Evolutionary conservation across 2,113 vertebrate genomes (phyloP).

Genomic region (Pleuronectes platessa): DNA sequence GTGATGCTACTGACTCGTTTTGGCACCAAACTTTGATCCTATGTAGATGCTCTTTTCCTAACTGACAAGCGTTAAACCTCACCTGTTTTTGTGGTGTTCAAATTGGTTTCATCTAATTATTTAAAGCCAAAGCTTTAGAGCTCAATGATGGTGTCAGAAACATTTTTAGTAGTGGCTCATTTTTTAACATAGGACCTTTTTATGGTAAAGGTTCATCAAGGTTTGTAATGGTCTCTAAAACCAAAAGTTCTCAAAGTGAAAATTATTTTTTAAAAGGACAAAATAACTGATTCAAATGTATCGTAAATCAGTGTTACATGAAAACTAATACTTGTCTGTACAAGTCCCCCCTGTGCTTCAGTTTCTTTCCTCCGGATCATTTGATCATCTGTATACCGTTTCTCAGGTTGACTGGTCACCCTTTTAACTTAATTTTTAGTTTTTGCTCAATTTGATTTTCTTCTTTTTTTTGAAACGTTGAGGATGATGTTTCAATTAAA

Average conservation of each 20-base stretch:
- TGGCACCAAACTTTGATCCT: conserved; percentile 64
- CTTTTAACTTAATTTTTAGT: conserved; percentile 67
- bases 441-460: conserved; percentile 52
- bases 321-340: conserved; percentile 47
- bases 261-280: conserved; percentile 35
- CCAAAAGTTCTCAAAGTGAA: conserved; percentile 44
- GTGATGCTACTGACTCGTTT: conserved; percentile 52
- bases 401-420: conserved; percentile 77
- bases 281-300: conserved; percentile 47
- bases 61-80: conserved; percentile 35
- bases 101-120: conserved; percentile 60
- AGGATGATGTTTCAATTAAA: conserved; percentile 73
- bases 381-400: conserved; percentile 68
- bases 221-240: conserved; percentile 57
- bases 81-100: conserved; percentile 44
- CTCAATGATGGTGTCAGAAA: conserved; percentile 32
- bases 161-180: conserved; percentile 52
- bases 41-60: conserved; percentile 36
- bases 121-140: conserved; percentile 56
- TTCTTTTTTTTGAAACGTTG: conserved; percentile 69
- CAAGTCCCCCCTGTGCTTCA: conserved; percentile 50
- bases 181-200: conserved; percentile 50
- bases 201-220: conserved; percentile 46
- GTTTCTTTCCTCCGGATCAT: conserved; percentile 24
- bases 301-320: conserved; percentile 51